Conservation (phyloP, 2,888 invertebrate species). For the Hyalella azteca region DNA sequence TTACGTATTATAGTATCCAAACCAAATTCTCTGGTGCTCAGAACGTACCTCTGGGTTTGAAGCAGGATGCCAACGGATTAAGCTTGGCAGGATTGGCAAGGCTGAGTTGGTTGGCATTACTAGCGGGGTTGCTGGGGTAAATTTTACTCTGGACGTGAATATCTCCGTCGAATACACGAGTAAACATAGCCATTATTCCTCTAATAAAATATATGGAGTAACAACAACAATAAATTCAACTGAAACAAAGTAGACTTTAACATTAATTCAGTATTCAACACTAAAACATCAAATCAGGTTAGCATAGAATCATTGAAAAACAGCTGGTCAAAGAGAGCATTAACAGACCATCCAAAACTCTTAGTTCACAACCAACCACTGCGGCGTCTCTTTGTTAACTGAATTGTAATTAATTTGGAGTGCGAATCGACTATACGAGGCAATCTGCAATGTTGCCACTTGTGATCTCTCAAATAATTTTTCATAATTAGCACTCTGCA, state of each 20-base stretch:
- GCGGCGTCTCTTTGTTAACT: too few species aligned
- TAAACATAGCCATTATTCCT: too few species aligned
- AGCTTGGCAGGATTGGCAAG: background rate
- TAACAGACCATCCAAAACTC: background rate
- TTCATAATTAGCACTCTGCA: too few species aligned
- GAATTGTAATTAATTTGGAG: too few species aligned
- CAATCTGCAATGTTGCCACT: too few species aligned
- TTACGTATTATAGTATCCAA: background rate
- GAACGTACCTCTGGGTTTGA: slow-evolving; percentile 18
- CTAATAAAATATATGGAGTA: background rate
- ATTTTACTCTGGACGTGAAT: background rate
- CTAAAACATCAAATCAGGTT: background rate
- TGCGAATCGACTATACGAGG: too few species aligned
- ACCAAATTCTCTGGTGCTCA: background rate
- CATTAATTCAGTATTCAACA: background rate
- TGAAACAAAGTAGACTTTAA: background rate
- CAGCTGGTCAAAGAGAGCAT: background rate
- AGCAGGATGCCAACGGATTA: slow-evolving; percentile 1
- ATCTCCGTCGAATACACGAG: background rate
- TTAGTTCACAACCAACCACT: too few species aligned
- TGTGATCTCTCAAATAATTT: too few species aligned
- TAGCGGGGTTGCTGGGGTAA: too few species aligned
- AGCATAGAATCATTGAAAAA: background rate
- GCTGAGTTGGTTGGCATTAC: background rate
- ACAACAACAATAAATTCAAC: background rate